Evolutionary conservation across 2,888 invertebrate genomes (phyloP).

Genomic region (Acrocyrtus sp.): DNA sequence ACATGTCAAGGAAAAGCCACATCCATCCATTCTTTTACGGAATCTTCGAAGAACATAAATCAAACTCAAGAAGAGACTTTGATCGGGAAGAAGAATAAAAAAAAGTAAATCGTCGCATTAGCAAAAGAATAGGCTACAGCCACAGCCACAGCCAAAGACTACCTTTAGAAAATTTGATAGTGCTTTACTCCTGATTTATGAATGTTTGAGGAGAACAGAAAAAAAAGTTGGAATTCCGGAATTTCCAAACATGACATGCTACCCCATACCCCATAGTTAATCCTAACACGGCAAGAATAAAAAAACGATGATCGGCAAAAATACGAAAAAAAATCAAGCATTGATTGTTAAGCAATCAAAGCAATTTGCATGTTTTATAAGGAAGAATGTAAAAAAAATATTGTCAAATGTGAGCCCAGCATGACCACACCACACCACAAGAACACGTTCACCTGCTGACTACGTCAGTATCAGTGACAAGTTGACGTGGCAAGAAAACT

Average conservation of each 20-base stretch:
- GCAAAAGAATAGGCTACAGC: too few species aligned
- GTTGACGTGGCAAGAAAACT: not conserved
- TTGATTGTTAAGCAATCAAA: not conserved
- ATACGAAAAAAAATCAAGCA: not conserved
- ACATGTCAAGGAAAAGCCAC: not conserved
- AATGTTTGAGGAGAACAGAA: not conserved
- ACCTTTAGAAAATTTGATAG: too few species aligned
- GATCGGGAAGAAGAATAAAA: too few species aligned
- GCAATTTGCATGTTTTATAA: not conserved
- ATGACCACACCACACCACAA: not conserved
- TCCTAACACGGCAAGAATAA: too few species aligned
- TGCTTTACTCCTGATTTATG: not conserved
- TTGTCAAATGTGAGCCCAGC: not conserved
- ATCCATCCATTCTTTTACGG: not conserved
- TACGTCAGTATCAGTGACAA: not conserved
- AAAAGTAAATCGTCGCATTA: not conserved
- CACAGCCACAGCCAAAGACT: too few species aligned
- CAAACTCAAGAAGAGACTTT: not conserved
- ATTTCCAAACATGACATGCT: too few species aligned
- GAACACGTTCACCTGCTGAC: not conserved
- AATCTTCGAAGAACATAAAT: not conserved
- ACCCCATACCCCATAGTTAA: too few species aligned
- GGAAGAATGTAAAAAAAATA: not conserved
- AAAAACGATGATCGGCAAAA: too few species aligned
- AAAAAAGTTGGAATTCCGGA: not conserved